phyloP scores from a whole-genome alignment of 2,888 invertebrate species.

The Acanthacorydalis orientalis region DNA sequence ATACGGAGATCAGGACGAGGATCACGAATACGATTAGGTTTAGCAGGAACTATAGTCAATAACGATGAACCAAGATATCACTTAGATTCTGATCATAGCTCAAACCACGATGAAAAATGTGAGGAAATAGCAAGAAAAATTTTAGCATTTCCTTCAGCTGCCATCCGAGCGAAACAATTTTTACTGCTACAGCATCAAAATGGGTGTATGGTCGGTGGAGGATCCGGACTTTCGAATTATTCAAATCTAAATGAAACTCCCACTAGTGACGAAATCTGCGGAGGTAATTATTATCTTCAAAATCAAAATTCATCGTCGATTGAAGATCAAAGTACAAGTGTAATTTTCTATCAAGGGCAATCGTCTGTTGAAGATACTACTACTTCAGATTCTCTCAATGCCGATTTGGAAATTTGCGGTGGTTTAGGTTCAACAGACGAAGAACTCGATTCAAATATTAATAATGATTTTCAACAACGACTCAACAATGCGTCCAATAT shows the following conservation, averaged over 20 bases:
- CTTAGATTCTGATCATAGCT: constrained; percentile 32
- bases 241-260: neutral
- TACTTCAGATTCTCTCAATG: constrained; percentile 30
- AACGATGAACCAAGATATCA: constrained; percentile 29
- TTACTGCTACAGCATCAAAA: constrained; percentile 18
- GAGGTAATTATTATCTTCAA: neutral
- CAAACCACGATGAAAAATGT: constrained; percentile 32
- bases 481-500: neutral
- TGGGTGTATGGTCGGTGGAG: neutral
- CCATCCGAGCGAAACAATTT: constrained; percentile 19
- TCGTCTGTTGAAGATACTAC: constrained; percentile 30
- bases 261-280: neutral
- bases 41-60: constrained; percentile 19
- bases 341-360: constrained; percentile 24
- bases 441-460: constrained; percentile 1
- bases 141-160: constrained; percentile 23
- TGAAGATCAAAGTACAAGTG: neutral
- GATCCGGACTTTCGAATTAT: neutral
- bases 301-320: constrained; percentile 1
- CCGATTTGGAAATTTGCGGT: constrained; percentile 29
- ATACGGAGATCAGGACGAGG: constrained; percentile 21
- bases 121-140: constrained; percentile 28
- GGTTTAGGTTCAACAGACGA: constrained; percentile 21
- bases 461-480: constrained; percentile 9
- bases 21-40: constrained; percentile 18